phyloP scores from a whole-genome alignment of 2,113 vertebrate species.

The Petrocephalus zakoni region DNA sequence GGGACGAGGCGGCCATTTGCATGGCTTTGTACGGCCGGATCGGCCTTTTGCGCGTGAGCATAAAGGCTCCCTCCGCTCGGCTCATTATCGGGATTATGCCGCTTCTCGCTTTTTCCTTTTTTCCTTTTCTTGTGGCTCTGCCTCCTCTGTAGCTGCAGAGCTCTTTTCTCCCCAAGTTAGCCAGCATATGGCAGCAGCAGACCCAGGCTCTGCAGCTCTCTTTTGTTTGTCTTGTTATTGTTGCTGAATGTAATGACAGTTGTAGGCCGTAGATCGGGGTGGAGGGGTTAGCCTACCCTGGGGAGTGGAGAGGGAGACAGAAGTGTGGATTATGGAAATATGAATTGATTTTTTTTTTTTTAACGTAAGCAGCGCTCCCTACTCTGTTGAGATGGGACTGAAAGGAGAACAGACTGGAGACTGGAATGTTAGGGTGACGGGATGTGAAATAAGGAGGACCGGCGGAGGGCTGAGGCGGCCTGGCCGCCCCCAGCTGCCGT shows the following conservation, averaged over 20 bases:
- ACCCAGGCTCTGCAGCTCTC: conserved; percentile 75
- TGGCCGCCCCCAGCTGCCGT: conserved; percentile 89
- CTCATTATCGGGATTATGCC: conserved; percentile 63
- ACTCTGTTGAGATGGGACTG: conserved; percentile 79
- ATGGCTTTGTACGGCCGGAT: conserved; percentile 55
- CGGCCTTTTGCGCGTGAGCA: conserved; percentile 58
- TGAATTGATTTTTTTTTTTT: conserved; percentile 81
- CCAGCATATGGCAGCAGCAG: conserved; percentile 89
- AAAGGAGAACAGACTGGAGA: conserved; percentile 84
- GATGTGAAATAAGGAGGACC: conserved; percentile 77
- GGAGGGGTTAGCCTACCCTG: conserved; percentile 90
- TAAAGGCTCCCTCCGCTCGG: conserved; percentile 57
- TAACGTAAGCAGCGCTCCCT: conserved; percentile 31
- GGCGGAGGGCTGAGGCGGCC: conserved; percentile 68
- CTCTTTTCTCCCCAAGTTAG: conserved; percentile 50
- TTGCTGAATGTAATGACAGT: conserved; percentile 93
- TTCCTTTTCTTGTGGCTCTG: conserved; percentile 61
- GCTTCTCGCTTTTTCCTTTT: conserved; percentile 34
- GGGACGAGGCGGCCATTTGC: conserved; percentile 54
- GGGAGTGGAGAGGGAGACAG: conserved; percentile 73
- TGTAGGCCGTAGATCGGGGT: conserved; percentile 87
- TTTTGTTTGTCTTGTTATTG: conserved; percentile 96
- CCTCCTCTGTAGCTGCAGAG: conserved; percentile 48
- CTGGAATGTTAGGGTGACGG: conserved; percentile 70
- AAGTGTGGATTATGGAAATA: conserved; percentile 99